Evolutionary conservation across 2,797 vertebrate genomes (phyloP), one percentile per base, ranked within the genome.

Genomic region (Gymnothorax javanicus): DNA sequence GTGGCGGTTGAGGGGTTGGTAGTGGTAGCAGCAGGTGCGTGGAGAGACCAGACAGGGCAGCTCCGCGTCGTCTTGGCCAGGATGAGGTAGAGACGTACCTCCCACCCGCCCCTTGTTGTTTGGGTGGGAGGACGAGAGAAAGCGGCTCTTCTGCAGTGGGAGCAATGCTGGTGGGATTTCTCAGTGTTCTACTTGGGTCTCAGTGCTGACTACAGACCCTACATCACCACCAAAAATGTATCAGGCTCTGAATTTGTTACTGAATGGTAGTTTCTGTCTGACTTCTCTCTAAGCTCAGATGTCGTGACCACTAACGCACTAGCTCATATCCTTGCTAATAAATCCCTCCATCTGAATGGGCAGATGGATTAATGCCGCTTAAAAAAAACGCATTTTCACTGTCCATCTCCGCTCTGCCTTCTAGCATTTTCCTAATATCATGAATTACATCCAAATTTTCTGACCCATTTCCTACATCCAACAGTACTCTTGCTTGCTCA

Each of bases 121-220:
- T 1, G 54, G 84, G 87, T 33, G 82, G 62, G 62, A 85, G 88
- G 90, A 62, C 87, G 84, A 56, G 69, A 84, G 84, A 57, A 77
- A 67, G 85, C 88, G 89, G 90, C 82, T 56, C 58, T 62, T 43
- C 27, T 64, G 33, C 62, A 56, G 83, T 56, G 71, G 52, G 11
- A 83, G 23, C 82, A 60, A 50, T 20, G 52, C 8, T 81, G 77
- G 1, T 12, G 43, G 58, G 33, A 54, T 69, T 79, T 82, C 85
- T 87, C 86, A 86, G 43, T 77, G 87, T 69, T 5, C 60, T 50
- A 13, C 67, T 52, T 77, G 64, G 62, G 87, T 84, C 25, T 88
- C 54, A 25, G 67, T 58, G 87, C 58, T 92, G 88, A 88, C 86
- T 79, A 88, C 83, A 12, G 87, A 88, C 92, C 93, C 87, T 89